Conservation (phyloP, 2,888 invertebrate genomes). For the Sesia bembeciformis region DNA sequence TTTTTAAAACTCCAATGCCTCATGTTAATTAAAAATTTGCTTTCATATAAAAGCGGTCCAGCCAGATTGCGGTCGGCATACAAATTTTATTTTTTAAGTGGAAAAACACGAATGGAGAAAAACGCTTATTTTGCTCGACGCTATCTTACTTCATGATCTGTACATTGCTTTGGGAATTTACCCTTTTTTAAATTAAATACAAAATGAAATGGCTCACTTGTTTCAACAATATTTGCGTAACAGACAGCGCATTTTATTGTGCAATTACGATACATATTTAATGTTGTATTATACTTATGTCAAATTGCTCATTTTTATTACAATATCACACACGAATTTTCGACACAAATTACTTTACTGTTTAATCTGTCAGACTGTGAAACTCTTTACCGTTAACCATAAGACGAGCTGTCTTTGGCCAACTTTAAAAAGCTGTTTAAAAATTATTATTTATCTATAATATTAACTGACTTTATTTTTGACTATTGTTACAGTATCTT, state of each 20-base stretch:
- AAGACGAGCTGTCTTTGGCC: too few relatives aligned
- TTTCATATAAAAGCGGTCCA: conserved; percentile 32
- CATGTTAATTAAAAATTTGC: conserved; percentile 44
- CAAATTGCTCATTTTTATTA: too few relatives aligned
- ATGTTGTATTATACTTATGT: too few relatives aligned
- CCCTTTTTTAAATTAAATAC: not conserved
- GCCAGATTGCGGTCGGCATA: conserved; percentile 33
- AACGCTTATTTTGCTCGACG: conserved; percentile 21
- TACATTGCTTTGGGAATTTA: conserved; percentile 13
- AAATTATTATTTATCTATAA: too few relatives aligned
- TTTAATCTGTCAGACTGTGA: too few relatives aligned
- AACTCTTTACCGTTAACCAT: too few relatives aligned
- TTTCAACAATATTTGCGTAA: not conserved
- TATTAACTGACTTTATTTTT: too few relatives aligned
- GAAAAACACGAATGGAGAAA: conserved; percentile 19
- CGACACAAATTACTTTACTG: too few relatives aligned
- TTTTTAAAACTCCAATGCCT: conserved; percentile 30
- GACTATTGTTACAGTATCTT: too few relatives aligned
- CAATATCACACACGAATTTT: too few relatives aligned
- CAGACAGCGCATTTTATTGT: not conserved
- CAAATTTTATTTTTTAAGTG: conserved; percentile 34
- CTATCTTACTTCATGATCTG: conserved; percentile 32
- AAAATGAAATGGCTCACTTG: not conserved
- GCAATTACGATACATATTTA: not conserved
- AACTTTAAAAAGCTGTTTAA: too few relatives aligned